Conservation (phyloP, 2,888 invertebrate genomes). For the Xestoiulus laeticollis region DNA sequence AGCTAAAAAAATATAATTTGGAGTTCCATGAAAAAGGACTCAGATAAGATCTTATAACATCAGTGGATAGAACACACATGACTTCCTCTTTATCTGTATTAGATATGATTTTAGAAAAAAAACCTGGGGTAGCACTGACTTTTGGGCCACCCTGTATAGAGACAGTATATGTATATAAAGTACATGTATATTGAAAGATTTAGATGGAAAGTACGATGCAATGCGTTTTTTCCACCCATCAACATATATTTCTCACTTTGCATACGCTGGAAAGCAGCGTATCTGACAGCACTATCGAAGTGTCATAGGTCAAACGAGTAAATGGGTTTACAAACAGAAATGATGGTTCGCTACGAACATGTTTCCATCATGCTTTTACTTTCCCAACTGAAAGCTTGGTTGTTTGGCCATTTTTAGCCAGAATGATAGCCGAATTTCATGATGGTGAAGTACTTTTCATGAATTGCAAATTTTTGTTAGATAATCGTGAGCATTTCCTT, state of each 20-base stretch:
- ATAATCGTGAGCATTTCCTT: not conserved
- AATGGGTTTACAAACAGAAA: conserved; percentile 5
- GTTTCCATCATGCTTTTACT: not conserved
- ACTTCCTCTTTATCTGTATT: no score
- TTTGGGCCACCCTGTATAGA: no score
- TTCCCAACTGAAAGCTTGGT: not conserved
- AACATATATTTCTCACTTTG: conserved; percentile 2
- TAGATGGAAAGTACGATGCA: not conserved
- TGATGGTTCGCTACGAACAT: not conserved
- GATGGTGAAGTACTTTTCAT: not conserved
- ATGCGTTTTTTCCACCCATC: not conserved
- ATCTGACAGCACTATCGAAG: not conserved
- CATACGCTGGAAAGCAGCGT: not conserved
- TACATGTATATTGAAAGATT: not conserved
- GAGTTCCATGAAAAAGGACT: no score
- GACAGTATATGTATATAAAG: no score
- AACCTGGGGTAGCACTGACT: no score
- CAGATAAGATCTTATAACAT: no score
- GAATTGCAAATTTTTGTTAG: not conserved
- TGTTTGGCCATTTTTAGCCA: not conserved
- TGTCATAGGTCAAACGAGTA: conserved; percentile 18
- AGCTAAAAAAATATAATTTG: no score
- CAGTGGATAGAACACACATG: no score
- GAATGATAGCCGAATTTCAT: not conserved
- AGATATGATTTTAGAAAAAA: no score